Conservation (phyloP, 2,888 invertebrate genomes). For the Latrodectus elegans region DNA sequence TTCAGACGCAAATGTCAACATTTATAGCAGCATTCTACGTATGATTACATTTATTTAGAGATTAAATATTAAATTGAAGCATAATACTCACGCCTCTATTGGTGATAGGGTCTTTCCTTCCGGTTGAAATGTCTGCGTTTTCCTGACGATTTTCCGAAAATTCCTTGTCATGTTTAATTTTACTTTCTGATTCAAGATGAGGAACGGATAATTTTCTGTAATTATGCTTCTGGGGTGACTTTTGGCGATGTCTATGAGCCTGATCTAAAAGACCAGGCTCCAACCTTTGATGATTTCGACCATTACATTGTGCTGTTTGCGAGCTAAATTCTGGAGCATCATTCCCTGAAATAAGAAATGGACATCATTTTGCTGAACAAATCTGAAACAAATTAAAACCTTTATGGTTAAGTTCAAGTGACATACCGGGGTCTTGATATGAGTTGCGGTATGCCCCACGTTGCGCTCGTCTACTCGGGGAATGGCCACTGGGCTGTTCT, state of each 20-base stretch:
- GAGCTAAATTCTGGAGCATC: neutral
- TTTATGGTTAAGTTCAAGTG: too few relatives aligned
- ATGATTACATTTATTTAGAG: too few relatives aligned
- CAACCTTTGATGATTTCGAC: slow-evolving; percentile 35
- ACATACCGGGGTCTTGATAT: slow-evolving; percentile 43
- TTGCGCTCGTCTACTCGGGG: slow-evolving; percentile 32
- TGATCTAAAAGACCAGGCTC: slow-evolving; percentile 17
- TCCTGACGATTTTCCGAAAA: slow-evolving; percentile 17
- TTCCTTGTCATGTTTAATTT: slow-evolving; percentile 3
- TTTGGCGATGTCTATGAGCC: slow-evolving; percentile 30
- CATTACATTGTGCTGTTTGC: neutral
- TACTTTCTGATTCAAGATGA: slow-evolving; percentile 22
- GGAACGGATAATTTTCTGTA: slow-evolving; percentile 36
- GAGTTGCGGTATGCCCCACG: slow-evolving; percentile 22
- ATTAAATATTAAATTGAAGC: too few relatives aligned
- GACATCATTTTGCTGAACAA: too few relatives aligned
- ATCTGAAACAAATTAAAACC: too few relatives aligned
- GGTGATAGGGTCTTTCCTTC: slow-evolving; percentile 3
- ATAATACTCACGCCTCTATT: slow-evolving; percentile 11
- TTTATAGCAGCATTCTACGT: too few relatives aligned
- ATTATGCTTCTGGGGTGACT: slow-evolving; percentile 42
- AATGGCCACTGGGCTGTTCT: slow-evolving; percentile 40
- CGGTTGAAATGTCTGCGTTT: slow-evolving; percentile 6
- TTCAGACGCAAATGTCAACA: too few relatives aligned
- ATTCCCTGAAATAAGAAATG: neutral